A percentile compares a stretch with the other conserved stretches of the same genome.
Evolutionary conservation across 2,797 vertebrate species (phyloP).

Genomic region (Merluccius polli): DNA sequence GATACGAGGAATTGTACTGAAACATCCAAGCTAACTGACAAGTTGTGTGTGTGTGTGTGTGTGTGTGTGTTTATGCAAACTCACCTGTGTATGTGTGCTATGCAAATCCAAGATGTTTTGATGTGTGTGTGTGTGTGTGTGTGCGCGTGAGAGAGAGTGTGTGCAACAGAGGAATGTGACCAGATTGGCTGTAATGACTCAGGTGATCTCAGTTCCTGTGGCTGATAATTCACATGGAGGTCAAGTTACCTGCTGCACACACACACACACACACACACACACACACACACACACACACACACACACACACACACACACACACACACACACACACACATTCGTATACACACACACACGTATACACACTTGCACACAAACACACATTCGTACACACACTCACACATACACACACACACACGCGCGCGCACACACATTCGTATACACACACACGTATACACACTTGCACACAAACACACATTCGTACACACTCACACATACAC

Average conservation of each 20-base stretch:
- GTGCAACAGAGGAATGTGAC: not conserved
- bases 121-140: not conserved
- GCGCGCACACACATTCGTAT: not conserved
- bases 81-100: not conserved
- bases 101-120: too few species aligned
- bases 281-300: slow-evolving; percentile 10
- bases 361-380: slow-evolving; percentile 12
- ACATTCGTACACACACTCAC: slow-evolving; percentile 10
- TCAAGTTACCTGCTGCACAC: slow-evolving; percentile 52
- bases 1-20: not conserved
- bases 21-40: not conserved
- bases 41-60: not conserved
- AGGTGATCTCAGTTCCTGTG: slow-evolving; percentile 47
- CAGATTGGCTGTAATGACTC: slow-evolving; percentile 47
- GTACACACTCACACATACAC: not conserved
- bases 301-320: not conserved
- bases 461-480: slow-evolving; percentile 11
- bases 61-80: not conserved
- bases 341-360: slow-evolving; percentile 22
- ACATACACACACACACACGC: not conserved
- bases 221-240: slow-evolving; percentile 62
- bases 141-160: not conserved
- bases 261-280: slow-evolving; percentile 10
- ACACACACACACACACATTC: not conserved
- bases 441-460: slow-evolving; percentile 18